Base-by-base conservation (phyloP, 2,888 invertebrate genomes). In the Dendrolimus pini region DNA sequence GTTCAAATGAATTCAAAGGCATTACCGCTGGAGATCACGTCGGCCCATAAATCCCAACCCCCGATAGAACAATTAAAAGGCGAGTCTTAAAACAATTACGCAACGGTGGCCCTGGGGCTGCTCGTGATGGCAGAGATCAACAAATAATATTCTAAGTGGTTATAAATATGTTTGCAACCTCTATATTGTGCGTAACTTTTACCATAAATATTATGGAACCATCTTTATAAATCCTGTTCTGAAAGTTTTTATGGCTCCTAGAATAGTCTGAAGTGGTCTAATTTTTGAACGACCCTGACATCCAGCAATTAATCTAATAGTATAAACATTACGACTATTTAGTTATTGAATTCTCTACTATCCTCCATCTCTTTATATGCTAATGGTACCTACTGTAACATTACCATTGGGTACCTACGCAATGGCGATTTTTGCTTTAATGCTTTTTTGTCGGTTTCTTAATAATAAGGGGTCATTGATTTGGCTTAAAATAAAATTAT, bases 51-150 rank as follows among this genome's bases (percentile, higher is more conserved):
- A 90, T 90, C 83, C 69, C 77, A 70, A 70, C 78, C 85, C 85
- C 74, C 86, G 89, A 89, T 89, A 88, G 87, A 89, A 90, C 89
- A 90, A 90, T 90, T 90, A 90, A 90, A 90, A 89, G 87, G 83
- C 83, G 85, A 86, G 84, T 82, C 47, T 88, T 89, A 86, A 90
- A 90, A 90, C 90, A 89, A 90, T 90, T 90, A 90, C 87, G 86
- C 85, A 85, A 82, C 77, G 69, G 80, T 80, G 77, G 86, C 88
- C 89, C 83, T 66, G 69, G 67, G 88, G 89, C 82, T 62, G 67
- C 70, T 85, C 86, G 86, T 84, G 88, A 84, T 75, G 69, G 70
- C 74, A 74, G 67, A 73, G 80, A 81, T 66, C 69, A 30, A 70
- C 67, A 68, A 67, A 72, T 65, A 47, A 41, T 47, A 47, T 47